These are phyloP conservation scores for Ryuthela nishihirai DNA, from an alignment of 2,888 invertebrate species.

Conservation along the genomic window DNA sequence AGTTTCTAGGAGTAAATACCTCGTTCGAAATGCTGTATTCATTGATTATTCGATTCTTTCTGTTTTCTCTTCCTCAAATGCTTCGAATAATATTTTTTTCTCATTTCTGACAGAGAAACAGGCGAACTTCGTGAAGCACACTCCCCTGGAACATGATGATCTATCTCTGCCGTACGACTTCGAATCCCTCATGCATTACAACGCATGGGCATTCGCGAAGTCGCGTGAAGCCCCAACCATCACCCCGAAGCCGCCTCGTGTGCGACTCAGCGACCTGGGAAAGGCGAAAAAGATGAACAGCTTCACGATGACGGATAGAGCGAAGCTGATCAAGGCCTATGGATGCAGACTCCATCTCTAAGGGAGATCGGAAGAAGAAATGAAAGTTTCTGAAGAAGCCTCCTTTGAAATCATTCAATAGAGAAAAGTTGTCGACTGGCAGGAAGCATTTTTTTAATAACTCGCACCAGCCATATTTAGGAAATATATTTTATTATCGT, in stretches of 20 bases:
- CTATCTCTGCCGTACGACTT: constrained; percentile 20
- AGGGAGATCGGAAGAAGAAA: no score
- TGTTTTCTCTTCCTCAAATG: no score
- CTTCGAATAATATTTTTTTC: background rate
- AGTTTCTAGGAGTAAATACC: no score
- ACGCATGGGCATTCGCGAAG: constrained; percentile 21
- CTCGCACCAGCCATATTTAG: no score
- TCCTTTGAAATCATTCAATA: no score
- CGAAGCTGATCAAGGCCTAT: constrained; percentile 11
- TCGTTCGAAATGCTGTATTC: no score
- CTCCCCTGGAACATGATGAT: background rate
- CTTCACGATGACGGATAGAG: constrained; percentile 10
- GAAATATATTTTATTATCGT: no score
- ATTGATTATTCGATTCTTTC: no score
- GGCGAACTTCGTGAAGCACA: constrained; percentile 15
- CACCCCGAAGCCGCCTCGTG: constrained; percentile 9
- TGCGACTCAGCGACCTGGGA: constrained; percentile 14
- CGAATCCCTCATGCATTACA: constrained; percentile 25
- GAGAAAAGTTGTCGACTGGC: no score
- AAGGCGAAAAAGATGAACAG: constrained; percentile 12
- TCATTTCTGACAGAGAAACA: constrained; percentile 10
- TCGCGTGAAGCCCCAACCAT: constrained; percentile 11
- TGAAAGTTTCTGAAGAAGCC: no score
- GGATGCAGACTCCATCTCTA: no score
- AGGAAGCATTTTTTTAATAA: no score